Evolutionary conservation across 2,797 vertebrate genomes (phyloP), one percentile per base, ranked within the genome.

Genomic region (Eleutherodactylus coqui): DNA sequence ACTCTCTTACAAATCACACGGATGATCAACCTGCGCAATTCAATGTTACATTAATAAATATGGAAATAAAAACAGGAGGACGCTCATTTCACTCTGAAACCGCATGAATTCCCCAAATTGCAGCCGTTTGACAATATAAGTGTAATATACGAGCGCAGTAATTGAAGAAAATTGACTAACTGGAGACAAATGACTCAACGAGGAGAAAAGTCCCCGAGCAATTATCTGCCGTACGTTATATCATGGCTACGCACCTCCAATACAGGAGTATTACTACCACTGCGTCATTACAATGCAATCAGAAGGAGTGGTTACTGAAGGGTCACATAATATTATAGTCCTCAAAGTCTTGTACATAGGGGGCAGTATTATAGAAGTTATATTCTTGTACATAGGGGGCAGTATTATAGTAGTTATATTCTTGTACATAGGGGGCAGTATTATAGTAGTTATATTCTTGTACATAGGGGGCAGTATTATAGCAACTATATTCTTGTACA

Each of bases 111-210:
- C 69, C 69, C 38, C 11, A 72, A 72, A 72, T 43, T 72, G 24
- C 45, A 72, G 38, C 69, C 5, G 24, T 2, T 41, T 72, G 69
- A 72, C 69, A 72, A 72, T 43, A 43, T 41, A 72, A 72, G 38
- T 72, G n/a, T 72, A 72, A 72, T 43, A 16, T 72, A 72, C 27
- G 38, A 72, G 24, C 5, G 38, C 69, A n/a, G 24, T 72, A 72
- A 72, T 45, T 43, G 69, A 72, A 38, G 69, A 45, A 72, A 72
- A 72, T 72, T 43, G 69, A 72, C 69, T 72, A 27, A 72, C 41
- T 27, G 38, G 69, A 72, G 69, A 72, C 69, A 72, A 72, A 70
- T 70, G 67, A 38, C 17, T 38, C 67, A 43, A 13, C 69, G n/a
- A 72, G 69, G 41, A 72, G 41, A 72, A 72, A 13, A 45, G 38